Percentiles rank a stretch among this genome's conserved stretches.
These are phyloP conservation scores for Otocyon megalotis DNA, from an alignment of 2,113 vertebrate species.

Conservation along the genomic window DNA sequence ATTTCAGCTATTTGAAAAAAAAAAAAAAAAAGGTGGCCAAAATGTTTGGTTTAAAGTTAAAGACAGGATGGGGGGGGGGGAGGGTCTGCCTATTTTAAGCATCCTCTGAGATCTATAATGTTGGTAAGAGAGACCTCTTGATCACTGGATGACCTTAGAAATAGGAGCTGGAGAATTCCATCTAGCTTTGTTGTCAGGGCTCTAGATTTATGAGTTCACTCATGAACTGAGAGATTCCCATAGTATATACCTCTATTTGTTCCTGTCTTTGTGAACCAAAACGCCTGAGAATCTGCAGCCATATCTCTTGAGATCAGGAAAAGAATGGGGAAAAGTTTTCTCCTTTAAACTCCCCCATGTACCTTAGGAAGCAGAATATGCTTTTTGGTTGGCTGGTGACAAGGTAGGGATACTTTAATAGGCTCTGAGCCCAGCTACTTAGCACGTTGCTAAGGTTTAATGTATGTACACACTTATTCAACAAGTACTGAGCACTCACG, in stretches of 20 bases:
- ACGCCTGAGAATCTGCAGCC: not conserved
- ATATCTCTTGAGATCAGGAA: not conserved
- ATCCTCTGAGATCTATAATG: not conserved
- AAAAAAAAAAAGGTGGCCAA: not conserved
- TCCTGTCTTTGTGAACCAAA: not conserved
- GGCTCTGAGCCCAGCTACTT: not conserved
- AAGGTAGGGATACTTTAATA: not conserved
- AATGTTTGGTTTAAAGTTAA: slow-evolving; percentile 15
- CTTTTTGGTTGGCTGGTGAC: not conserved
- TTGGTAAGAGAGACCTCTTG: not conserved
- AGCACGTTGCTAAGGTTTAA: not conserved
- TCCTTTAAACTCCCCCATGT: not conserved
- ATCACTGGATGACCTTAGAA: not conserved
- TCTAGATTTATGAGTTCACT: not conserved
- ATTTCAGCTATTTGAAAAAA: slow-evolving; percentile 8
- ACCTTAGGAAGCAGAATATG: not conserved
- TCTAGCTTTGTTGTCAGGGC: not conserved
- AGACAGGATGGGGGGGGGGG: not conserved
- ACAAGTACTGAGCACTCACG: accelerated
- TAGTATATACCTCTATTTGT: not conserved
- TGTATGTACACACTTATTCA: not conserved
- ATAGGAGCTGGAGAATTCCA: not conserved
- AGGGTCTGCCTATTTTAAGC: not conserved
- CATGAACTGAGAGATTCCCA: not conserved
- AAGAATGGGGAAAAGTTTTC: not conserved